Evolutionary conservation across 2,113 vertebrate species (phyloP).

Genomic region (Ptyas mucosa): DNA sequence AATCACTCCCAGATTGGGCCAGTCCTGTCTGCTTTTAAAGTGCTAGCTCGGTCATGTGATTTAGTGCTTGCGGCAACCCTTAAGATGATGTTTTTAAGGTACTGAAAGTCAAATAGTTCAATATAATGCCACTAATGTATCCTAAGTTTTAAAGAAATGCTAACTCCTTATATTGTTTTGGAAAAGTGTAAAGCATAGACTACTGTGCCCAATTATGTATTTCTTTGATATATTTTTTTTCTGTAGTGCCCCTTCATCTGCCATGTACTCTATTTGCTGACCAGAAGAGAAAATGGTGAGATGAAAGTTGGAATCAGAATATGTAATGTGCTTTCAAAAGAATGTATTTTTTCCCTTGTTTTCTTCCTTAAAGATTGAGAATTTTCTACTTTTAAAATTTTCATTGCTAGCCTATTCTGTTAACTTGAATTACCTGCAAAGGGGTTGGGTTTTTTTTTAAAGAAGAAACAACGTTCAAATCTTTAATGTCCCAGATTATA

Average conservation of each 20-base stretch:
- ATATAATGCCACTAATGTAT: background rate
- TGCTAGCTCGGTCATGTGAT: background rate
- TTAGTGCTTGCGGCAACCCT: background rate
- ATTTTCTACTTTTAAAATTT: no score
- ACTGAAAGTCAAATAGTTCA: background rate
- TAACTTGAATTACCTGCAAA: background rate
- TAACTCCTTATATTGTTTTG: background rate
- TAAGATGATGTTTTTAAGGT: background rate
- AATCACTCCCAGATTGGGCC: background rate
- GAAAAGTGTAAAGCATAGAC: background rate
- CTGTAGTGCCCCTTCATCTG: slow-evolving; percentile 87
- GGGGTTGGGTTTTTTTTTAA: background rate
- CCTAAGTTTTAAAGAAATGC: background rate
- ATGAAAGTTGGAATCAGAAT: background rate
- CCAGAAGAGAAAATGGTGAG: slow-evolving; percentile 85
- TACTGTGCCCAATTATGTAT: background rate
- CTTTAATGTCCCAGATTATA: background rate
- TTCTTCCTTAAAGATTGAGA: background rate
- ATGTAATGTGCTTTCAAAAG: background rate
- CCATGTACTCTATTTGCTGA: slow-evolving; percentile 88
- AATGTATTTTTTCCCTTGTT: background rate
- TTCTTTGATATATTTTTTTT: slow-evolving; percentile 48
- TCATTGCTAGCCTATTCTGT: background rate
- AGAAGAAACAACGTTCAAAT: background rate
- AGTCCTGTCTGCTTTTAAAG: background rate